These are phyloP conservation scores for Acronicta aceris DNA, from an alignment of 2,888 invertebrate species.

Conservation along the genomic window DNA sequence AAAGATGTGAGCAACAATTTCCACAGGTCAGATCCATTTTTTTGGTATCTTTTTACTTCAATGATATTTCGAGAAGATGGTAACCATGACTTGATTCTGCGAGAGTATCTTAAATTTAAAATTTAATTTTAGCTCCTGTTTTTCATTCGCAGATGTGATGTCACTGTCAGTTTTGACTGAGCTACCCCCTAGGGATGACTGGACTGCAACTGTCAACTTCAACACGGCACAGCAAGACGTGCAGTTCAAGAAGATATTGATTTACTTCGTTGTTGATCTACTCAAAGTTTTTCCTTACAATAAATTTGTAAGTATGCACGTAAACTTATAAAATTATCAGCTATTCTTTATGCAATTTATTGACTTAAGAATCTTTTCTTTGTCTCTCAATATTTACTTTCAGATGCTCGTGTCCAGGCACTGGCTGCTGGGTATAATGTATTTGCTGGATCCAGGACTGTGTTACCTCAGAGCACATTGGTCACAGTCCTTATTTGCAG, in stretches of 20 bases:
- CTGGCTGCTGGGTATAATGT: conserved; percentile 80
- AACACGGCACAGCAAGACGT: conserved; percentile 71
- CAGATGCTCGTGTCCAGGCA: conserved; percentile 72
- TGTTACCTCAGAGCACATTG: conserved; percentile 68
- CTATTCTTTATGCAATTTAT: not conserved
- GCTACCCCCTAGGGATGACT: conserved; percentile 69
- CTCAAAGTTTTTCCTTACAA: conserved; percentile 73
- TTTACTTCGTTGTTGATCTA: conserved; percentile 71
- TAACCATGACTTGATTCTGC: too few species aligned
- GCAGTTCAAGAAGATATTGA: conserved; percentile 77
- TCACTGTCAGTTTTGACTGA: conserved; percentile 77
- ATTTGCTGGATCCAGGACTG: conserved; percentile 77
- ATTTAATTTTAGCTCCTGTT: too few species aligned
- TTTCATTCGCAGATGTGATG: conserved; percentile 61
- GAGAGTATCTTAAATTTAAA: too few species aligned
- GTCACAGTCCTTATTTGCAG: conserved; percentile 73
- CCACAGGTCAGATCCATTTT: too few species aligned
- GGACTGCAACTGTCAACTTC: conserved; percentile 72
- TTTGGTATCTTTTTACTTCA: too few species aligned
- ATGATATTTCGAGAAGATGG: too few species aligned
- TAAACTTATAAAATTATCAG: too few species aligned
- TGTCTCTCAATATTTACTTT: conserved; percentile 22
- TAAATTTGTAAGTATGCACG: conserved; percentile 68
- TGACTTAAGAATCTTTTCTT: too few species aligned
- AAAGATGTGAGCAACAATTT: too few species aligned